Conservation (phyloP, 2,113 vertebrate species). For the Gopherus evgoodei region DNA sequence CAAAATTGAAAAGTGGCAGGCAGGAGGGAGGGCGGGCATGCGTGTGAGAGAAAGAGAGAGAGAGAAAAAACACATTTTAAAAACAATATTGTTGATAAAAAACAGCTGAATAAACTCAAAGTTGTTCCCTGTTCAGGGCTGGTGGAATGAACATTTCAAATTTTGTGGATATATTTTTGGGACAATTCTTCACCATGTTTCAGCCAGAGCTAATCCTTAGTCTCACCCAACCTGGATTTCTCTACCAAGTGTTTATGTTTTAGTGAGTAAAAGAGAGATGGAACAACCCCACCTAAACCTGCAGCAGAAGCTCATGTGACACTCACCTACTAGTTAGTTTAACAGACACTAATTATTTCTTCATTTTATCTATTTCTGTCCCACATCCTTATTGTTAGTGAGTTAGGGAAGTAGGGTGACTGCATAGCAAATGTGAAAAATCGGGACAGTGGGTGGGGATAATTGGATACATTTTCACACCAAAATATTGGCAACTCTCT, state of each 20-base stretch:
- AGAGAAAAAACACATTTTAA: too few relatives aligned
- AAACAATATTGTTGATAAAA: not conserved
- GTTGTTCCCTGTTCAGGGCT: not conserved
- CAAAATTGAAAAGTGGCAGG: not conserved
- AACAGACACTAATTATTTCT: rapidly evolving
- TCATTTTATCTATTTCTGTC: rapidly evolving
- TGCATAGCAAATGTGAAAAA: too few relatives aligned
- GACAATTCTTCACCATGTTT: not conserved
- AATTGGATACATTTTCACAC: not conserved
- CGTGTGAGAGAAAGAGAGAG: too few relatives aligned
- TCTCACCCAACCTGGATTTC: rapidly evolving
- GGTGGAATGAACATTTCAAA: not conserved
- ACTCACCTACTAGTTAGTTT: rapidly evolving
- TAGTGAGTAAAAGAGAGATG: not conserved
- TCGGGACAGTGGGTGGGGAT: not conserved
- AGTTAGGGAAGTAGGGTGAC: too few relatives aligned
- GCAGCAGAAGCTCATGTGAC: rapidly evolving
- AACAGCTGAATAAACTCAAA: not conserved
- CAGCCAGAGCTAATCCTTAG: not conserved
- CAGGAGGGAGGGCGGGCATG: rapidly evolving
- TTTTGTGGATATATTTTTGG: rapidly evolving
- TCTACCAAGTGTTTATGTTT: not conserved
- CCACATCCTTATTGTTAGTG: rapidly evolving
- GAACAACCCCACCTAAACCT: rapidly evolving
- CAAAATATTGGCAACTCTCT: constrained; percentile 17